These are phyloP conservation scores for Phytoseiulus persimilis DNA, from an alignment of 2,888 invertebrate species.

Conservation along the genomic window DNA sequence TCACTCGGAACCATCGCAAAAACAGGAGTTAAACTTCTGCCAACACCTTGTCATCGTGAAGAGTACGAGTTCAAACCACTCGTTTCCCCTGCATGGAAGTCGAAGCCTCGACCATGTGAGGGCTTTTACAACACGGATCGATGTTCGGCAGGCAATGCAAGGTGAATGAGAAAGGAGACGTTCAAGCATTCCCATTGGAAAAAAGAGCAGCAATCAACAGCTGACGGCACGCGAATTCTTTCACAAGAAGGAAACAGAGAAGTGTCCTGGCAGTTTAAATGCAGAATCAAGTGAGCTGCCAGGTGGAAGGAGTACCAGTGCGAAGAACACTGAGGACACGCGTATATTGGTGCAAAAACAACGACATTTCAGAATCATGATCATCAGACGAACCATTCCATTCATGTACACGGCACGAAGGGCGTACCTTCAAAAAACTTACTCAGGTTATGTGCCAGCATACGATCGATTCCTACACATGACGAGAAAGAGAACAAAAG, in stretches of 20 bases:
- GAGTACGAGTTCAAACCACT: no score
- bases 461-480: conserved; percentile 11
- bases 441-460: conserved; percentile 35
- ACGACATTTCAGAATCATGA: not conserved
- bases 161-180: not conserved
- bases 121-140: not conserved
- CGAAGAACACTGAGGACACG: not conserved
- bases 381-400: conserved; percentile 5
- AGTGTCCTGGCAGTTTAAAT: not conserved
- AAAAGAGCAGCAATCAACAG: not conserved
- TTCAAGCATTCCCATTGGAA: not conserved
- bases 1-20: no score
- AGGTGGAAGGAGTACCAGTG: not conserved
- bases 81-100: not conserved
- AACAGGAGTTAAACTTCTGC: no score
- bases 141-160: not conserved
- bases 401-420: not conserved
- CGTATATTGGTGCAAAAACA: not conserved
- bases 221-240: not conserved
- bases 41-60: no score
- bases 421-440: not conserved
- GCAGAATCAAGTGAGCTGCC: not conserved
- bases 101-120: not conserved
- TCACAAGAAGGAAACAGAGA: not conserved
- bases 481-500: not conserved